Evolutionary conservation across 2,113 vertebrate species (phyloP).

Genomic region (Oncorhynchus nerka): DNA sequence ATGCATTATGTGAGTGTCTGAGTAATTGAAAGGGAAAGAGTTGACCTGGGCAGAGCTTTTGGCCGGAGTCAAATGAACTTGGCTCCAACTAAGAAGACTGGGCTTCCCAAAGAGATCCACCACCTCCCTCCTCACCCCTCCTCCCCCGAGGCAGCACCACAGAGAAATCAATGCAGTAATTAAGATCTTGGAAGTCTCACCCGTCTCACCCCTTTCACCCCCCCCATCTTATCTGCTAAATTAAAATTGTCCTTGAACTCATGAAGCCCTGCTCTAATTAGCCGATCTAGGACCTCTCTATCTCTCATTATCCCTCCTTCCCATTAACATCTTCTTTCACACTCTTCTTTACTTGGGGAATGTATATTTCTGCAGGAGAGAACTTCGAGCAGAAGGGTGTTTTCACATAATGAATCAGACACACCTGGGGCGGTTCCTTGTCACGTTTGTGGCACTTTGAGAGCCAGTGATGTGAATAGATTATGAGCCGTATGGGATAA

Average conservation of each 20-base stretch:
- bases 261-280: conserved; percentile 64
- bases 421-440: background rate
- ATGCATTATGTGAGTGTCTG: conserved; percentile 5
- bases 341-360: background rate
- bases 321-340: conserved; percentile 18
- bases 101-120: conserved; percentile 31
- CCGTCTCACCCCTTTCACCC: conserved; percentile 26
- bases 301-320: conserved; percentile 59
- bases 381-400: background rate
- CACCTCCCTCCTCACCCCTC: conserved; percentile 8
- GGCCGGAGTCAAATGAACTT: conserved; percentile 38
- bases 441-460: background rate
- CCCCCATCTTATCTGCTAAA: conserved; percentile 70
- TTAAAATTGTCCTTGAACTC: conserved; percentile 71
- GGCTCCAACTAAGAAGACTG: conserved; percentile 34
- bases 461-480: background rate
- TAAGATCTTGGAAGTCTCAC: conserved; percentile 58
- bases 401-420: no score
- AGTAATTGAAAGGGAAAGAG: conserved; percentile 62
- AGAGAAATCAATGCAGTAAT: conserved; percentile 54
- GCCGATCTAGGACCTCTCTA: conserved; percentile 59
- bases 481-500: background rate
- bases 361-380: no score
- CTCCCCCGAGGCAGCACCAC: conserved; percentile 25
- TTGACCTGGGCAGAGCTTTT: conserved; percentile 36